These are phyloP conservation scores for Idaea aversata DNA, from an alignment of 2,888 invertebrate genomes.

Conservation along the genomic window DNA sequence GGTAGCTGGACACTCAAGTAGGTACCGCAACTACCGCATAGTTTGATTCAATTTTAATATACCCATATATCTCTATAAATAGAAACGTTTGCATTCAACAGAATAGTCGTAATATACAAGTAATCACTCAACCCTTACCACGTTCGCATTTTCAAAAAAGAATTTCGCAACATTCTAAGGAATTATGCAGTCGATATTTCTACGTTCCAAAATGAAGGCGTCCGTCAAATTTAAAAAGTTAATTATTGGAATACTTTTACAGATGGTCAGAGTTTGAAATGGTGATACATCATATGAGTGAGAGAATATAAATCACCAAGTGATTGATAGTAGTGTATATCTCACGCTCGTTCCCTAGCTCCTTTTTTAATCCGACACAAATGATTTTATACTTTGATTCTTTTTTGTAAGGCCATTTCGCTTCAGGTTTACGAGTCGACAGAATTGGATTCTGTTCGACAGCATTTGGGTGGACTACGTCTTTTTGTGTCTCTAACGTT, in stretches of 20 bases:
- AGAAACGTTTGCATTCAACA: neutral
- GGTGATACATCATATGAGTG: constrained; percentile 72
- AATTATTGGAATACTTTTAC: constrained; percentile 75
- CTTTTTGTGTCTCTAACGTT: constrained; percentile 18
- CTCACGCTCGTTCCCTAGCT: constrained; percentile 74
- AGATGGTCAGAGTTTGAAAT: constrained; percentile 50
- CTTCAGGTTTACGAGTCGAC: constrained; percentile 55
- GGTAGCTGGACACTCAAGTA: constrained; percentile 9
- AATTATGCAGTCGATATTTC: constrained; percentile 30
- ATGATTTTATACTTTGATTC: constrained; percentile 76
- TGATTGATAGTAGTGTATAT: constrained; percentile 77
- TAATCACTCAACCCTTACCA: neutral
- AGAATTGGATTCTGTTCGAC: constrained; percentile 33
- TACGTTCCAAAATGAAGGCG: constrained; percentile 60
- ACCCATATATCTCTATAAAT: constrained; percentile 1
- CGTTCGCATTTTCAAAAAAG: constrained; percentile 17
- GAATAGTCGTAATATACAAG: neutral
- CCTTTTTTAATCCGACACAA: constrained; percentile 78
- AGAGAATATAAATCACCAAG: constrained; percentile 74
- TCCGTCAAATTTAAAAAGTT: constrained; percentile 77
- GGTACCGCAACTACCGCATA: constrained; percentile 11
- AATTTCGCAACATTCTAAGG: constrained; percentile 30
- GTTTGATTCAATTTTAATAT: neutral
- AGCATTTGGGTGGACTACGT: constrained; percentile 20
- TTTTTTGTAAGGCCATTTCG: constrained; percentile 68